phyloP scores from a whole-genome alignment of 2,797 vertebrate genomes.

The Lepus oiostolus region DNA sequence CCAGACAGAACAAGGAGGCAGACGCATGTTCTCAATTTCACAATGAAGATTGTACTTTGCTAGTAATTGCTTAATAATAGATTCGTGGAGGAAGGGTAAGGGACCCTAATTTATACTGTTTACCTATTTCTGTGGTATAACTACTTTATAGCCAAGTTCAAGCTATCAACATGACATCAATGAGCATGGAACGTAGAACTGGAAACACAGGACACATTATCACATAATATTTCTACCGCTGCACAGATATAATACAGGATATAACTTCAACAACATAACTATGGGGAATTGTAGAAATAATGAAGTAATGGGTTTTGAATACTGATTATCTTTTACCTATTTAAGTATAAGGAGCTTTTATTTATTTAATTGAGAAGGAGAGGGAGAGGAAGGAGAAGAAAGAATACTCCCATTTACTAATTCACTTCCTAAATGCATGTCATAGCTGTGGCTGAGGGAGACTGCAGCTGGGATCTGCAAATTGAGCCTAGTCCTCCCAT shows the following conservation, averaged over 20 bases:
- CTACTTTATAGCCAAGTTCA: background rate
- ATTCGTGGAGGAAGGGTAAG: background rate
- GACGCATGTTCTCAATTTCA: background rate
- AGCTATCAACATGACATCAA: background rate
- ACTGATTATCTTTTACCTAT: background rate
- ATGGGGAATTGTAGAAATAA: background rate
- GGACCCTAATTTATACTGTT: background rate
- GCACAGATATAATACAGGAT: background rate
- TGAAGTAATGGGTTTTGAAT: background rate
- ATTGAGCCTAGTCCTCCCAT: no score
- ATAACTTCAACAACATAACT: background rate
- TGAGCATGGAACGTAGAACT: background rate
- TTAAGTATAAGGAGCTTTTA: no score
- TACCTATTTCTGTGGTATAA: background rate
- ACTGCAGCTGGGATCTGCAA: no score
- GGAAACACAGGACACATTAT: rapidly evolving
- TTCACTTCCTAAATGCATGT: no score
- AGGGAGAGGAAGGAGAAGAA: no score
- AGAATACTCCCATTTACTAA: no score
- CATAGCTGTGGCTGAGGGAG: no score
- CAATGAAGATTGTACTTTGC: background rate
- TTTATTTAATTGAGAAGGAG: no score
- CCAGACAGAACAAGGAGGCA: background rate
- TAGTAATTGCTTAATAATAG: background rate
- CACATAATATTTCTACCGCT: background rate